Evolutionary conservation across 1,140 invertebrate species (phyloP).

Genomic region (Macrotrachela quadricornifera): DNA sequence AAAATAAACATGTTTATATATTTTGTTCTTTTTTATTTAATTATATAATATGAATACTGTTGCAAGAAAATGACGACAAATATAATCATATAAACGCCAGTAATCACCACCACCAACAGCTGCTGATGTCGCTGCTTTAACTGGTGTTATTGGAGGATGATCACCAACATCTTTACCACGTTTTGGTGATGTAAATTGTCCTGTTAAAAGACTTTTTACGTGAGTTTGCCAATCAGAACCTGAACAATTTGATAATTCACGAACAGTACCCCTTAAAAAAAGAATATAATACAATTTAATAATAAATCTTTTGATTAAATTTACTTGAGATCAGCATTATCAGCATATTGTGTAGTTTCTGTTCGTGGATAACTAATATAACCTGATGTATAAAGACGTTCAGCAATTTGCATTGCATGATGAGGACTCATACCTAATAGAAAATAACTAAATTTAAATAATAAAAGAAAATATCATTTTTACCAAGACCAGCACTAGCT

Average conservation of each 20-base stretch:
- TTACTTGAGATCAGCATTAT: constrained; percentile 74
- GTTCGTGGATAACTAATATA: constrained; percentile 33
- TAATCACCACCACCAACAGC: constrained; percentile 60
- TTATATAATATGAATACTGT: constrained; percentile 48
- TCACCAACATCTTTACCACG: constrained; percentile 74
- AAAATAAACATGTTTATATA: too few relatives aligned
- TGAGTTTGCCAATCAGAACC: neutral
- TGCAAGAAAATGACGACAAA: constrained; percentile 81
- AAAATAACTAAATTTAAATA: too few relatives aligned
- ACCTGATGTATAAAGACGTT: constrained; percentile 43
- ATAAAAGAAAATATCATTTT: too few relatives aligned
- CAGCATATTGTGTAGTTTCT: constrained; percentile 72
- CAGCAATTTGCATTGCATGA: constrained; percentile 82
- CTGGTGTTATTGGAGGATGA: constrained; percentile 96
- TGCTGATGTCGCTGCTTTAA: constrained; percentile 51
- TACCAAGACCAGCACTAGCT: constrained; percentile 66
- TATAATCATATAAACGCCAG: constrained; percentile 87
- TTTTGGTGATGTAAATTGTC: too few relatives aligned
- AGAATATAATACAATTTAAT: neutral
- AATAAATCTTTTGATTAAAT: neutral
- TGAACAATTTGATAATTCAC: neutral
- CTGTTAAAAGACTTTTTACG: neutral
- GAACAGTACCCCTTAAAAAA: neutral
- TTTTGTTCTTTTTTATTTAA: too few relatives aligned
- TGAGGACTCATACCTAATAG: constrained; percentile 63